Evolutionary conservation across 2,113 vertebrate species (phyloP), one percentile per base, ranked within the genome.

Genomic region (Meleagris gallopavo): DNA sequence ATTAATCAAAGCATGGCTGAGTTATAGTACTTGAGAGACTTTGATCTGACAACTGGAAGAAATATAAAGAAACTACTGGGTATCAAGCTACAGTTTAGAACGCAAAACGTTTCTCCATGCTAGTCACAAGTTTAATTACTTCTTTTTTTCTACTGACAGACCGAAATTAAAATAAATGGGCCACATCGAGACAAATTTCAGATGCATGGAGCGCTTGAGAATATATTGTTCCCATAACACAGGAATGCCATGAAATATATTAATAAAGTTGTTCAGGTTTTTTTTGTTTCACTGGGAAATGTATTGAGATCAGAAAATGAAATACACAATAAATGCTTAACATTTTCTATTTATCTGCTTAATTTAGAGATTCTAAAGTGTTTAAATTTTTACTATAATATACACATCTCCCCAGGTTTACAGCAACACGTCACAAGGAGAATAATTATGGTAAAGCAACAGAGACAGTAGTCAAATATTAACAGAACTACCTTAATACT

Each of bases 81-180:
- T 94, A 97, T 97, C 89, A 69, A 79, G 46, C 91, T 70, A 55
- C 90, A 89, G 54, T 43, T 91, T 73, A 96, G 94, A 94, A 96
- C 34, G n/a, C 93, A 94, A 96, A 97, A 96, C 96, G 91, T 89
- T 96, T 97, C 92, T 96, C 88, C 90, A 93, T 93, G 92, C 96
- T 90, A 94, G 96, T 97, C 97, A 97, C 97, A 97, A 97, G 95
- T 95, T 98, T 98, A 98, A 98, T 98, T 97, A 96, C 96, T 97
- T 97, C 95, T 98, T 88, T 95, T 97, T 96, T 89, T 84, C 80
- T 3, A 4, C 89, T 97, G 97, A 97, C 97, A 97, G 95, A 97
- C 88, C 38, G 69, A 97, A 97, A 98, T 98, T 97, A 98, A 98
- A 98, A 98, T 96, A 98, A 98, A 98, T 97, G 97, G 95, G 95